These are phyloP conservation scores for Oxyruncus cristatus DNA, from an alignment of 2,113 vertebrate species.

Conservation along the genomic window DNA sequence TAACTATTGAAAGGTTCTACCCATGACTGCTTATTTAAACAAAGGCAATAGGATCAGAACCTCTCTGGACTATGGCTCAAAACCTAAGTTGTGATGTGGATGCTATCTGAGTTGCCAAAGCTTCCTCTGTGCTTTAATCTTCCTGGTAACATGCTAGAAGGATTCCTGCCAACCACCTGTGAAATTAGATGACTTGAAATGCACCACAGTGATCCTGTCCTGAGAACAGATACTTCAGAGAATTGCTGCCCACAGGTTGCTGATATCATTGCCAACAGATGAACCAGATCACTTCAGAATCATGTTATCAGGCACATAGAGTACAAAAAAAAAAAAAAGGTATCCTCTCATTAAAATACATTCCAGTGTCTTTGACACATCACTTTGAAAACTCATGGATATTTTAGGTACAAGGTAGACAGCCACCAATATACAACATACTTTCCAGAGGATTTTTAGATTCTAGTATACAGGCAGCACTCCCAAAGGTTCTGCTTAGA, in stretches of 20 bases:
- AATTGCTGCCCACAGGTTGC: neutral
- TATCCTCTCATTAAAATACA: neutral
- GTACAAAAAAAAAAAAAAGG: neutral
- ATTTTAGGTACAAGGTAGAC: neutral
- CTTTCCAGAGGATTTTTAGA: neutral
- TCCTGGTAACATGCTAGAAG: neutral
- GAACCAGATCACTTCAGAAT: neutral
- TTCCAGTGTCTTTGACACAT: neutral
- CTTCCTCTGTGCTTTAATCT: neutral
- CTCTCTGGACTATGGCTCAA: neutral
- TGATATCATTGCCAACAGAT: neutral
- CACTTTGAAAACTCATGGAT: neutral
- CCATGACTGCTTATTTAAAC: neutral
- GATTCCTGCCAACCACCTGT: neutral
- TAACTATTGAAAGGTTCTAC: neutral
- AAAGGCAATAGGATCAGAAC: neutral
- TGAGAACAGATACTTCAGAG: neutral
- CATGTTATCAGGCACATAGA: neutral
- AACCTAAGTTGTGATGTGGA: neutral
- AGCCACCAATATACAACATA: neutral
- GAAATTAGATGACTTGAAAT: neutral
- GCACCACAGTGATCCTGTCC: neutral
- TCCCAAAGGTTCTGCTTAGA: neutral
- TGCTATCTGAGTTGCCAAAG: neutral
- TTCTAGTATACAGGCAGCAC: neutral